Evolutionary conservation across 2,888 invertebrate genomes (phyloP), one percentile per base, ranked within the genome.

Genomic region (Elegia similella): DNA sequence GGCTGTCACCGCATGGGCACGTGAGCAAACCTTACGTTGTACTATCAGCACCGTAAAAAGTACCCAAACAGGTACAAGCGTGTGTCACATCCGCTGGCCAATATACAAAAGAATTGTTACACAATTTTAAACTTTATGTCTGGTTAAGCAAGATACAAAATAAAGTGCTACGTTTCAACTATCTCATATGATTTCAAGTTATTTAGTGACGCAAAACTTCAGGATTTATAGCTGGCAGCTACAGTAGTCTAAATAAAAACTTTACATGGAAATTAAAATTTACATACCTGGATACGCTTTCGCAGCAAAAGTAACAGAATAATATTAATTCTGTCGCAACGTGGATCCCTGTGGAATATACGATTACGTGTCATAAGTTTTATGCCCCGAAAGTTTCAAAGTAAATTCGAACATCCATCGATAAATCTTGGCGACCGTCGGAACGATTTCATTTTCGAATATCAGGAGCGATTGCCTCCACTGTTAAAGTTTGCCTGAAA

Each of bases 401-500:
- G 89, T 88, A 89, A 89, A 90, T 89, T 88, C 83, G 88, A 90
- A 86, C 89, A 88, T 89, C 83, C 84, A 89, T 88, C 91, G 86
- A 91, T 91, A 91, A 91, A 90, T 91, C 91, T 91, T 86, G 84
- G 90, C 87, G 90, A 88, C 88, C 88, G 88, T 88, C 82, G 78
- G 84, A 86, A 88, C 89, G 90, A 89, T 90, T 91, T 91, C 90
- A 91, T 91, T 91, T 91, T 91, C 91, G 91, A 88, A 90, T 90
- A 90, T 90, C 91, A 88, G 90, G 87, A 91, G 82, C 91, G 89
- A 91, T 91, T 91, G 89, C 88, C 87, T 86, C 88, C 82, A 88
- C 88, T 90, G 91, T 91, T 90, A 89, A 91, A 91, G 88, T 91
- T 91, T 91, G 88, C 88, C 88, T 91, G 91, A 90, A 91, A 91